Base-by-base conservation (phyloP, 2,797 vertebrate species). In the Leptodactylus fallax region DNA sequence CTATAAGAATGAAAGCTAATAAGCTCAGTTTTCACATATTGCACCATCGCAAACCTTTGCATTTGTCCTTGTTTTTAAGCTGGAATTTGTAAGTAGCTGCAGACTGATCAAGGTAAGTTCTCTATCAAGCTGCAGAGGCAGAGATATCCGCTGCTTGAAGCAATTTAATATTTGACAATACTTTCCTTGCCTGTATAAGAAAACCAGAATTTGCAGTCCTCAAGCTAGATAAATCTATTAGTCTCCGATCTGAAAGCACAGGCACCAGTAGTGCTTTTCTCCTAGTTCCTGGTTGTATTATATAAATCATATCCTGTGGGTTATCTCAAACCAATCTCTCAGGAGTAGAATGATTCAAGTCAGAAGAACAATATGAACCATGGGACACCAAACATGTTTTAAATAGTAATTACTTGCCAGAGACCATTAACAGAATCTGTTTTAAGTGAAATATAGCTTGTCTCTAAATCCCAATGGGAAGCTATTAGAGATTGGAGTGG, bases 341-440 rank as follows among this genome's bases (percentile, higher is more conserved):
- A 69, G 81, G 87, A 87, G 76, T 47, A 21, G 27, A 45, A 9
- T 63, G 56, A 65, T 78, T 77, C 84, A 71, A 69, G n/a, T 78
- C 81, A 79, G 19, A 71, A 58, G 76, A 85, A 85, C 74, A 71
- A 72, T 84, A 79, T 71, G 27, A 79, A 80, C 61, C 74, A 88
- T 55, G 65, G 76, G 45, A 79, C 82, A 45, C 74, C 76, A 88
- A 79, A 85, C 27, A 85, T 88, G 76, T 85, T 83, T 78, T 79
- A 79, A 84, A 88, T 88, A 88, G 76, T 83, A 83, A 87, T 67
- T 78, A 79, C 87, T 60, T 83, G 81, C 72, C 63, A 87, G 74
- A 84, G 23, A 83, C 81, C 74, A 79, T 79, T 84, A 78, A 78
- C 61, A 83, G 63, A 67, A 47, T 60, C 47, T 17, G 47, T 83